Base-by-base conservation (phyloP, 1,140 invertebrate genomes). In the Bombus waltoni region DNA sequence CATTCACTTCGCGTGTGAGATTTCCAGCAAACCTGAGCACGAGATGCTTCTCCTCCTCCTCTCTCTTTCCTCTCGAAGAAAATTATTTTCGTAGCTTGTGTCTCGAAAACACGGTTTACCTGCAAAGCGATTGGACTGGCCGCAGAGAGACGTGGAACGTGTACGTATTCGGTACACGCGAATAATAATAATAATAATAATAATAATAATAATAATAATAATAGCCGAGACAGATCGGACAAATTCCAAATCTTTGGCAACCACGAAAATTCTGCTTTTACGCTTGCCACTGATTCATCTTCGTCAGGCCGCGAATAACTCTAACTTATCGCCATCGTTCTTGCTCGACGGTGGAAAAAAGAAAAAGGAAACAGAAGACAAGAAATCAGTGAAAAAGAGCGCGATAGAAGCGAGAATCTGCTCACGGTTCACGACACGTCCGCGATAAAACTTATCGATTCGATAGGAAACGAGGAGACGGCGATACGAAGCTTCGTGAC, bases 1-100 rank as follows among this genome's bases (percentile, higher is more conserved):
- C 86, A 70, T 88, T 70, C 78, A 82, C 71, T 74, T 86, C 76
- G 85, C 71, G 77, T n/a, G 25, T 68, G 84, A 87, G 77, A 87
- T 89, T 83, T 89, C 68, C 44, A 82, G 86, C 88, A 59, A 88
- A 62, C 70, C 59, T 32, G 72, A 40, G 62, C 77, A n/a, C 59
- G 70, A 86, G 86, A 81, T 81, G 59, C 42, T 13, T 65, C 42
- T 71, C 80, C 59, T 72, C 40, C 25, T 72, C 40, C 25, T 22
- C 13, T 35, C 4, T 8, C 10, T 3, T 10, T 38, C 18, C 22
- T 13, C 22, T 8, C 0, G 0, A 25, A 38, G 35, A 10, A 38
- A 35, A 35, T 25, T 25, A 32, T 66, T 8, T 66, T 32, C 65
- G 4, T 8, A 1, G 35, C 59, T 62, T 28, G 28, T 28, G 28